Conservation (phyloP, 2,888 invertebrate species). For the Molorchus minor region DNA sequence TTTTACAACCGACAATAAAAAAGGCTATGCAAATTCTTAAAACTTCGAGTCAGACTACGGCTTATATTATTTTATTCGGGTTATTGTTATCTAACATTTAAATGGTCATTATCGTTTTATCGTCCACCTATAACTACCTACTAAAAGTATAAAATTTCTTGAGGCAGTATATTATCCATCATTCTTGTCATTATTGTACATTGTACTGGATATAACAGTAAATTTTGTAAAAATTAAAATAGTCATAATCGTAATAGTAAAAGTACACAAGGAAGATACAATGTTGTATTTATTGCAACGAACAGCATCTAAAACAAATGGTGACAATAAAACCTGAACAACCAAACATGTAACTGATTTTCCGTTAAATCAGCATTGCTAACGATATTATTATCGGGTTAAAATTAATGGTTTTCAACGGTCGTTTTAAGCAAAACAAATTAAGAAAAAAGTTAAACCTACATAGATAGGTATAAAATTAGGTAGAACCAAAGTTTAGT, state of each 20-base stretch:
- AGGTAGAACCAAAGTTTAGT: too few relatives aligned
- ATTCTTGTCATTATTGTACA: slow-evolving; percentile 27
- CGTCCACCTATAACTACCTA: slow-evolving; percentile 16
- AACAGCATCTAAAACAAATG: neutral
- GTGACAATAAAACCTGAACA: neutral
- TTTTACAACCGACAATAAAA: slow-evolving; percentile 20
- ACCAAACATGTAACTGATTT: too few relatives aligned
- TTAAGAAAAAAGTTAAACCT: too few relatives aligned
- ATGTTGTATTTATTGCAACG: slow-evolving; percentile 11
- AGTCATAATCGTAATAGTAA: slow-evolving; percentile 27
- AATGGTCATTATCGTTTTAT: slow-evolving; percentile 23
- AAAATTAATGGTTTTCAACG: too few relatives aligned
- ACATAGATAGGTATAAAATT: too few relatives aligned
- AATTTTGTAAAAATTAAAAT: slow-evolving; percentile 33
- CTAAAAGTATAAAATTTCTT: slow-evolving; percentile 27
- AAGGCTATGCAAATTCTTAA: slow-evolving; percentile 16
- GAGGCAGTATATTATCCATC: slow-evolving; percentile 21
- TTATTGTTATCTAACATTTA: slow-evolving; percentile 22
- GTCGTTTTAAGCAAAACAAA: too few relatives aligned
- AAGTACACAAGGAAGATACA: slow-evolving; percentile 20
- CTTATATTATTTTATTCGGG: slow-evolving; percentile 19
- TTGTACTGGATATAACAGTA: slow-evolving; percentile 29
- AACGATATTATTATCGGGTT: too few relatives aligned
- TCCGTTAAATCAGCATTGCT: too few relatives aligned
- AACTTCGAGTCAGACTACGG: slow-evolving; percentile 1